phyloP scores from a whole-genome alignment of 2,888 invertebrate species.

The Dryobotodes eremita region DNA sequence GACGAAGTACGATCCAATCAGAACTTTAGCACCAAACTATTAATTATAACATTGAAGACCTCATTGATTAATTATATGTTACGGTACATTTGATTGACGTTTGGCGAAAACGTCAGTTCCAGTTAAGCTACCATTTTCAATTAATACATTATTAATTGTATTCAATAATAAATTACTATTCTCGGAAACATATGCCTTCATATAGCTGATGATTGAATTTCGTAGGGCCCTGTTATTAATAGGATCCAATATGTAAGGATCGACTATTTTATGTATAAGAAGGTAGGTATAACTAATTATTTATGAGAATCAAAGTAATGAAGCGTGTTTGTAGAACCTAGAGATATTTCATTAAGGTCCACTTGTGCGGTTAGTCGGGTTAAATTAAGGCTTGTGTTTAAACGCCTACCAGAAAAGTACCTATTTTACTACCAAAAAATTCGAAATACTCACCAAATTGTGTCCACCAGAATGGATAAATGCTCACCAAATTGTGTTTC shows the following conservation, averaged over 20 bases:
- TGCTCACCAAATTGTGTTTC: no score
- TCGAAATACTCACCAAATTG: no score
- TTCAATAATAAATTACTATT: conserved; percentile 54
- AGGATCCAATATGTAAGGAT: conserved; percentile 2
- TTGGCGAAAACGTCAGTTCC: conserved; percentile 64
- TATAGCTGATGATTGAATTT: conserved; percentile 29
- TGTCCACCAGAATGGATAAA: no score
- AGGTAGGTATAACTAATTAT: no score
- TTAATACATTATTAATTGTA: conserved; percentile 60
- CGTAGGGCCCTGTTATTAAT: conserved; percentile 25
- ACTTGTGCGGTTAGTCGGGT: no score
- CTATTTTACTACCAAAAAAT: no score
- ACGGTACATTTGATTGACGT: conserved; percentile 68
- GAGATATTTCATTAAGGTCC: background rate
- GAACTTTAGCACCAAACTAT: conserved; percentile 68
- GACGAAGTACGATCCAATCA: conserved; percentile 66
- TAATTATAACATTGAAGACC: conserved; percentile 69
- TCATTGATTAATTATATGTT: conserved; percentile 66
- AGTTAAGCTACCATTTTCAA: conserved; percentile 61
- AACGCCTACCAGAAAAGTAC: no score
- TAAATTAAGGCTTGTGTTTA: no score
- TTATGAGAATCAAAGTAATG: no score
- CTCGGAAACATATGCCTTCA: conserved; percentile 1
- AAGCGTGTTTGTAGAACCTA: no score
- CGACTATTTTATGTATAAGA: background rate